Percentiles rank a stretch among this genome's conserved stretches.
These are phyloP conservation scores for Leptobrachium leishanense DNA, from an alignment of 2,113 vertebrate species.

Conservation along the genomic window DNA sequence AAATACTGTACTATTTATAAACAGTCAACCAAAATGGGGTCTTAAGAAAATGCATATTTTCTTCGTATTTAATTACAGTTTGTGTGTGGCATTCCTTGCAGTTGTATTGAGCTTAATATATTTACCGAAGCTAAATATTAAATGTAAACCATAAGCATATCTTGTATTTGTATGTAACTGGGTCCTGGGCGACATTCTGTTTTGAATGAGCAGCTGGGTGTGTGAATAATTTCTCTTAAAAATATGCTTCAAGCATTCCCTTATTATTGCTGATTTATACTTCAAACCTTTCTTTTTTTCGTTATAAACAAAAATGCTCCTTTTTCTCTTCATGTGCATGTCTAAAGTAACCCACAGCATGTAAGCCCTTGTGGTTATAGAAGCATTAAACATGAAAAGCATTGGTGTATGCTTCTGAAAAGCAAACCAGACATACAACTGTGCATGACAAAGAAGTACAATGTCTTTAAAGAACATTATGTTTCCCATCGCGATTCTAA, in stretches of 20 bases:
- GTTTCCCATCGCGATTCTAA: slow-evolving; percentile 20
- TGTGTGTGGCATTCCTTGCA: neutral
- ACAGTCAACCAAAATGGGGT: too few relatives aligned
- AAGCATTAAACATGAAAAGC: slow-evolving; percentile 30
- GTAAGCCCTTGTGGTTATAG: slow-evolving; percentile 30
- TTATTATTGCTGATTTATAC: slow-evolving; percentile 16
- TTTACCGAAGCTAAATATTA: neutral
- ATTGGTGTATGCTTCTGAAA: slow-evolving; percentile 34
- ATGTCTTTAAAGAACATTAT: slow-evolving; percentile 30
- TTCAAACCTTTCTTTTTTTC: slow-evolving; percentile 21
- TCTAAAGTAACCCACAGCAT: slow-evolving; percentile 41
- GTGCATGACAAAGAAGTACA: slow-evolving; percentile 24
- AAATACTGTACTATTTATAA: too few relatives aligned
- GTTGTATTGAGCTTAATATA: neutral
- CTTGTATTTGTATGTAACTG: neutral
- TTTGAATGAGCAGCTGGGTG: neutral
- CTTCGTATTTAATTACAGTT: neutral
- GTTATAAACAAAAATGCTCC: neutral
- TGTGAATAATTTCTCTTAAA: slow-evolving; percentile 33
- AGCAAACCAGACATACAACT: slow-evolving; percentile 33
- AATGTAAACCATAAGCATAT: neutral
- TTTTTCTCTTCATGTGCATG: slow-evolving; percentile 32
- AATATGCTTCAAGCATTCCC: slow-evolving; percentile 22
- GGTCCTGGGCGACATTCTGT: neutral
- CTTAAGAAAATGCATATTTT: neutral